phyloP scores from a whole-genome alignment of 2,888 invertebrate species.

The Cremastinae sp. region DNA sequence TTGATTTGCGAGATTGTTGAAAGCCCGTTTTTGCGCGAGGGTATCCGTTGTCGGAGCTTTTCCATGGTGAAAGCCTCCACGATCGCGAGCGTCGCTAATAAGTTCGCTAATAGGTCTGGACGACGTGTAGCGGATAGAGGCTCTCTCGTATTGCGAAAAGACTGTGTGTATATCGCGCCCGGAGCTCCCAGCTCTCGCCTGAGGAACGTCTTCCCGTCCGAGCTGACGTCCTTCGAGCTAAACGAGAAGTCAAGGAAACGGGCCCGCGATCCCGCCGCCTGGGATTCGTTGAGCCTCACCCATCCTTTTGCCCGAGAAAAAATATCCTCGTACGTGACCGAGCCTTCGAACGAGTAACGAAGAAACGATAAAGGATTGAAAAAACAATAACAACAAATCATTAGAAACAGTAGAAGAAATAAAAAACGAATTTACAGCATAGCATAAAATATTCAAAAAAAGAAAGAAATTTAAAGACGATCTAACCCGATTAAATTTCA shows the following conservation, averaged over 20 bases:
- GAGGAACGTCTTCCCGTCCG: conserved; percentile 44
- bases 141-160: conserved; percentile 39
- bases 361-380: conserved; percentile 21
- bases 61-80: conserved; percentile 34
- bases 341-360: conserved; percentile 23
- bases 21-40: conserved; percentile 12
- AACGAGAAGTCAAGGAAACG: conserved; percentile 55
- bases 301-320: conserved; percentile 48
- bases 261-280: conserved; percentile 35
- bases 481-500: too few species aligned
- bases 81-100: conserved; percentile 60
- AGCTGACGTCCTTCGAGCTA: conserved; percentile 53
- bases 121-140: conserved; percentile 55
- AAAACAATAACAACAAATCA: conserved; percentile 26
- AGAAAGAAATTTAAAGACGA: conserved; percentile 27
- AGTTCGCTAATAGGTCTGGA: conserved; percentile 63
- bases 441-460: conserved; percentile 33
- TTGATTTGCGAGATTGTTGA: conserved; percentile 28
- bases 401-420: conserved; percentile 23
- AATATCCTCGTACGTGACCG: conserved; percentile 56
- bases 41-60: conserved; percentile 9
- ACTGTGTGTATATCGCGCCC: conserved; percentile 33
- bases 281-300: conserved; percentile 42
- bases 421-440: conserved; percentile 12
- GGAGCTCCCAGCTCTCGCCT: conserved; percentile 25